These are phyloP conservation scores for Coregonus clupeaformis DNA, from an alignment of 2,113 vertebrate species.

Conservation along the genomic window DNA sequence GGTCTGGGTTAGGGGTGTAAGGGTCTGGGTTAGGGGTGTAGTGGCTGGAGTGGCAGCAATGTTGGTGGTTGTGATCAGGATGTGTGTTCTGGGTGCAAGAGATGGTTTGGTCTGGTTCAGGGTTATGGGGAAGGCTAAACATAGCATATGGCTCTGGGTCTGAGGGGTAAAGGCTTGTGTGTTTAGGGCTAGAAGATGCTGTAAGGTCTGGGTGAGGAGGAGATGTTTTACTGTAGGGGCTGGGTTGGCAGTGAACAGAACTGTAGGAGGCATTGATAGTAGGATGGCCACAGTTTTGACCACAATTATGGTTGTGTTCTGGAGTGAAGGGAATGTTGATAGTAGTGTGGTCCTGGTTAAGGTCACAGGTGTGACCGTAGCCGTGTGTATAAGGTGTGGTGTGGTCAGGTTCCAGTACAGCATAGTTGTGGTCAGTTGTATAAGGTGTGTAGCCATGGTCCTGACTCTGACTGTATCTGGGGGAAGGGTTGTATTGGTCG, in stretches of 20 bases:
- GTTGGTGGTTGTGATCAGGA: constrained; percentile 24
- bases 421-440: background rate
- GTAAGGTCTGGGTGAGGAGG: background rate
- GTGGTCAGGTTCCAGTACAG: background rate
- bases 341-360: constrained; percentile 39
- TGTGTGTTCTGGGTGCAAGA: background rate
- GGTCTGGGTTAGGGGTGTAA: background rate
- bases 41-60: constrained; percentile 32
- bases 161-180: background rate
- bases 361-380: constrained; percentile 4
- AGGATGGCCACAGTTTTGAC: constrained; percentile 42
- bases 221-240: background rate
- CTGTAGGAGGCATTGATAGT: background rate
- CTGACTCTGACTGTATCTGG: background rate
- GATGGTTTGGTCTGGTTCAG: background rate
- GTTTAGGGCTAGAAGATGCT: background rate
- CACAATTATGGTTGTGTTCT: constrained; percentile 22
- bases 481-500: background rate
- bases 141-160: too few species aligned
- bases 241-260: background rate
- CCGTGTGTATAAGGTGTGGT: background rate
- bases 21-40: constrained; percentile 54
- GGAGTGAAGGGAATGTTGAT: constrained; percentile 36
- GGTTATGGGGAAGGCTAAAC: background rate
- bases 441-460: background rate